Evolutionary conservation across 2,888 invertebrate genomes (phyloP), one percentile per base, ranked within the genome.

Genomic region (Monoplex corrugatus): DNA sequence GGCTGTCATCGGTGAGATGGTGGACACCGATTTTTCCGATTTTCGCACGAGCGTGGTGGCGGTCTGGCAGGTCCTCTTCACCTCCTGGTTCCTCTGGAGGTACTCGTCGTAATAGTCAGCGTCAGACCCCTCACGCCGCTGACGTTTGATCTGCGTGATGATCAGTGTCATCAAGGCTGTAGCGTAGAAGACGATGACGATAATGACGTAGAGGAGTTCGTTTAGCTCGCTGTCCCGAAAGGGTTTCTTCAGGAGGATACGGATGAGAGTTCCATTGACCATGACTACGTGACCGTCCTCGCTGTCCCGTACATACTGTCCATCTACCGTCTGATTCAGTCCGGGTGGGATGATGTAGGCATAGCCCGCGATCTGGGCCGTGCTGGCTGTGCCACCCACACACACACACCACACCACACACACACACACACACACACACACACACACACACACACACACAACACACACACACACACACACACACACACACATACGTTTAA

Each of bases 71-170:
- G 92, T 94, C 91, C 92, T 92, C 89, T 94, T 93, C 75, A 93
- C 92, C 85, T 93, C 92, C 84, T 93, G 93, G 89, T 94, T 94
- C 84, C 94, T 88, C 87, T 94, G 94, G 28, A 95, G 89, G 89
- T 94, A 94, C 89, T 95, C 95, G 87, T 95, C 94, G 91, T 94
- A 95, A 86, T 95, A 95, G 86, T 95, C 94, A 38, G 94, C 93
- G 63, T 94, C 94, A 38, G 92, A 91, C 2, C 93, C 93, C 28
- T 93, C 93, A 0, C 93, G 91, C 10, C 93, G 90, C 89, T 94
- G 93, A 78, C 94, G 92, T 44, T 93, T 91, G 75, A 95, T 94
- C 90, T 95, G 95, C 3, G 94, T 94, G 40, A 93, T 94, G 87
- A 95, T 94, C 35, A 95, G 90, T 40, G 94, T 93, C 95, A 95